Base-by-base conservation (phyloP, 2,888 invertebrate species). In the Cheilosia soror region DNA sequence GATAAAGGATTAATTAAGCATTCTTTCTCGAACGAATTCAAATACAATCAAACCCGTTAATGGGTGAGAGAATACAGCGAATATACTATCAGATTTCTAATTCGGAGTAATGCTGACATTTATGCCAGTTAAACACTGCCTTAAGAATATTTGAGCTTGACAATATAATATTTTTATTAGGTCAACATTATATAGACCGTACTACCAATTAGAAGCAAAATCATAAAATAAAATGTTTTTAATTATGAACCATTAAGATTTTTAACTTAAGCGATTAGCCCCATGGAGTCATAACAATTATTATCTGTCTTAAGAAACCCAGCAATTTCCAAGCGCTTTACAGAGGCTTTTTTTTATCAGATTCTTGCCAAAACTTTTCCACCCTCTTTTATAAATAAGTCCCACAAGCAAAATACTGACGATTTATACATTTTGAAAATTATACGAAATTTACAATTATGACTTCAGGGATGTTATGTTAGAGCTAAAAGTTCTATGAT, bases 401-500 rank as follows among this genome's bases (percentile, higher is more conserved):
- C 75, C 65, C 75, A 55, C 11, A 65, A 75, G 75, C 57, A 75
- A 72, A 72, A 62, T 75, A 51, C 57, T 13, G 15, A 65, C 44
- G 63, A 75, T 63, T 75, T 75, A 75, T 73, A 53, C 29, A 42
- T 60, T 60, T 62, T 42, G 31, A 62, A 62, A 47, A 73, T 53
- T 62, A 49, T 60, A 51, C 20, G 33, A 68, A 80, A 63, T 73
- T 40, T 68, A 68, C 58, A 68, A 49, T 69, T 62, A 73, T 47
- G 62, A 76, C 68, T 76, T 81, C 13, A 20, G 63, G 69, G 68
- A 76, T 42, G 60, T 49, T 62, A 44, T 73, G 55, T 66, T 44
- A 44, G 11, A 51, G 47, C 44, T 9, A 62, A 75, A 63, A 76
- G 51, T 60, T 75, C 44, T 51, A 42, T 60, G 27, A 44, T 63